Conservation (phyloP, 2,797 vertebrate species). For the Ctenopoma kingsleyae region DNA sequence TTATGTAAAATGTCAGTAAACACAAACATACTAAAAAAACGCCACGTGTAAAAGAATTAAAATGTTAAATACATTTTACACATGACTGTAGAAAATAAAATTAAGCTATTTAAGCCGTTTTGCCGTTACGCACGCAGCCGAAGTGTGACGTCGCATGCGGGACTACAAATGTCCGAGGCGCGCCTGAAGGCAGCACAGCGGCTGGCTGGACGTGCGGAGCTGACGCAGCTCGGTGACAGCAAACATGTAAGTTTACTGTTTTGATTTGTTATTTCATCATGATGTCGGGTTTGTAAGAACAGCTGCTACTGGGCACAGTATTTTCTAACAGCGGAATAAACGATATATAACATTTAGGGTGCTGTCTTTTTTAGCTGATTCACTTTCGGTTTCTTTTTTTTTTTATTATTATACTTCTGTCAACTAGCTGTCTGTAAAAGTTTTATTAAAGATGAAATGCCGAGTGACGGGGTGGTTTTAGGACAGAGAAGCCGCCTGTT, state of each 20-base stretch:
- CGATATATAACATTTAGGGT: not conserved
- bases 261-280: not conserved
- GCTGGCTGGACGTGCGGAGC: not conserved
- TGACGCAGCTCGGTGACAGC: conserved; percentile 17
- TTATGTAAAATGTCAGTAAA: too few relatives aligned
- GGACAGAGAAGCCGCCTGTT: fast-evolving
- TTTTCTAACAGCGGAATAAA: not conserved
- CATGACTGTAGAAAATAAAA: too few relatives aligned
- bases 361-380: not conserved
- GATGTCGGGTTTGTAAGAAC: fast-evolving
- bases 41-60: too few relatives aligned
- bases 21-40: too few relatives aligned
- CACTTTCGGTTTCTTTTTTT: conserved; percentile 65
- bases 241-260: conserved; percentile 55
- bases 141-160: not conserved
- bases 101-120: too few relatives aligned
- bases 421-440: conserved; percentile 1
- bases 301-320: too few relatives aligned
- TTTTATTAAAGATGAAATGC: not conserved
- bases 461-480: fast-evolving
- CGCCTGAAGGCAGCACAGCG: conserved; percentile 39
- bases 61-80: too few relatives aligned
- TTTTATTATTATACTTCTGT: not conserved
- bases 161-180: conserved; percentile 26
- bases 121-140: too few relatives aligned